Conservation (phyloP, 2,888 invertebrate species). For the Diabrotica balteata region DNA sequence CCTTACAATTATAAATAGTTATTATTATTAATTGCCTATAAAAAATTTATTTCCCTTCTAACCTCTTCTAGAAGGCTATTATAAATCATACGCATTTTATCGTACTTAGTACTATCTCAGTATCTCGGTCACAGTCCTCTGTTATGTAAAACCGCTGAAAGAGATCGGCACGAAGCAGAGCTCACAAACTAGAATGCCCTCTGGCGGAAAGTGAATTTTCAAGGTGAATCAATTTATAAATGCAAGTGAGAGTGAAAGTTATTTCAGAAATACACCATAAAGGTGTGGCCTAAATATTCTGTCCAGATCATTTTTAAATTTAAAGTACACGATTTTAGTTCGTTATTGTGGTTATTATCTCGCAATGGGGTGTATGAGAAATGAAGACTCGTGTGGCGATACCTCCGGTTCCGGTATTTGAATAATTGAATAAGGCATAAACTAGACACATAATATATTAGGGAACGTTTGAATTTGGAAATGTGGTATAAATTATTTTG, state of each 20-base stretch:
- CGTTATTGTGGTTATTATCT: too few relatives aligned
- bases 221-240: slow-evolving; percentile 28
- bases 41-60: not conserved
- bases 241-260: slow-evolving; percentile 30
- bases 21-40: too few relatives aligned
- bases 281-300: slow-evolving; percentile 24
- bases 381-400: too few relatives aligned
- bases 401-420: too few relatives aligned
- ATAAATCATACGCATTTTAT: slow-evolving; percentile 6
- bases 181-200: slow-evolving; percentile 10
- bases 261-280: slow-evolving; percentile 25
- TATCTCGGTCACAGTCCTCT: slow-evolving; percentile 1
- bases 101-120: not conserved
- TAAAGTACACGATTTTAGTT: too few relatives aligned
- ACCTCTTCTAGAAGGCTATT: slow-evolving; percentile 4
- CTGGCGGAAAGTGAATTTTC: slow-evolving; percentile 24
- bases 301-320: too few relatives aligned
- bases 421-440: too few relatives aligned
- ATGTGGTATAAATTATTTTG: too few relatives aligned
- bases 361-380: too few relatives aligned
- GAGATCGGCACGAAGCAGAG: slow-evolving; percentile 1
- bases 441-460: too few relatives aligned
- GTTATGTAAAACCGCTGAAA: slow-evolving; percentile 5
- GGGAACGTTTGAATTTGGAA: too few relatives aligned
- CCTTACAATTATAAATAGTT: not conserved